Percentiles rank a stretch among this genome's conserved stretches.
Conservation (phyloP, 2,888 invertebrate species). For the Norana najaformis region DNA sequence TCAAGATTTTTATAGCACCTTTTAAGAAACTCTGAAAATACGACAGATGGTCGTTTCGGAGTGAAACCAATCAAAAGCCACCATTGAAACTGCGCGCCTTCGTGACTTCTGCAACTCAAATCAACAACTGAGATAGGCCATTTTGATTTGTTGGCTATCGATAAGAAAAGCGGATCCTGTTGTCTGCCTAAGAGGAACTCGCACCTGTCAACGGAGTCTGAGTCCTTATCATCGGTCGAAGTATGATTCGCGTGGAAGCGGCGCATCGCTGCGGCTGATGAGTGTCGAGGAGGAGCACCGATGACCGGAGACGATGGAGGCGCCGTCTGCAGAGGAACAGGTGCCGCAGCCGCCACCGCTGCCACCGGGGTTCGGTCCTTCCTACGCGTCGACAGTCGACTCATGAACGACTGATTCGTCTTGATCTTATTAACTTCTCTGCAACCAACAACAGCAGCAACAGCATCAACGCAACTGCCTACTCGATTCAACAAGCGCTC, state of each 20-base stretch:
- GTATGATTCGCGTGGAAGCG: neutral
- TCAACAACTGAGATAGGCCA: no score
- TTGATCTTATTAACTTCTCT: neutral
- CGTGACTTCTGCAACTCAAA: no score
- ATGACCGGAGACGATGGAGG: neutral
- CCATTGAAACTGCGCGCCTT: no score
- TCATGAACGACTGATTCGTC: conserved; percentile 74
- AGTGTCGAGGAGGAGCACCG: neutral
- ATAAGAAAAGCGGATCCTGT: no score
- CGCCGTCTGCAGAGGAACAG: neutral
- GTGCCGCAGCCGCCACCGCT: neutral
- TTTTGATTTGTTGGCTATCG: no score
- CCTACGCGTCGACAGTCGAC: conserved; percentile 73
- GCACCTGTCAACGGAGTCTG: neutral
- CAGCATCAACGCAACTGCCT: no score
- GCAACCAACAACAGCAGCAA: neutral
- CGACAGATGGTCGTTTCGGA: no score
- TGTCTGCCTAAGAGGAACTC: no score
- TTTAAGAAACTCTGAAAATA: no score
- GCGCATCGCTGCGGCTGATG: conserved; percentile 25
- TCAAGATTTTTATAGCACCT: no score
- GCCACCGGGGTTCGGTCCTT: conserved; percentile 48
- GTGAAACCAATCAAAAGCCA: no score
- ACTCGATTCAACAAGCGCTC: neutral
- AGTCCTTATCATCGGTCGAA: neutral